A percentile compares a stretch with the other conserved stretches of the same genome.
These are phyloP conservation scores for Ernsta delagoae DNA, from an alignment of 2,888 invertebrate species.

Conservation along the genomic window DNA sequence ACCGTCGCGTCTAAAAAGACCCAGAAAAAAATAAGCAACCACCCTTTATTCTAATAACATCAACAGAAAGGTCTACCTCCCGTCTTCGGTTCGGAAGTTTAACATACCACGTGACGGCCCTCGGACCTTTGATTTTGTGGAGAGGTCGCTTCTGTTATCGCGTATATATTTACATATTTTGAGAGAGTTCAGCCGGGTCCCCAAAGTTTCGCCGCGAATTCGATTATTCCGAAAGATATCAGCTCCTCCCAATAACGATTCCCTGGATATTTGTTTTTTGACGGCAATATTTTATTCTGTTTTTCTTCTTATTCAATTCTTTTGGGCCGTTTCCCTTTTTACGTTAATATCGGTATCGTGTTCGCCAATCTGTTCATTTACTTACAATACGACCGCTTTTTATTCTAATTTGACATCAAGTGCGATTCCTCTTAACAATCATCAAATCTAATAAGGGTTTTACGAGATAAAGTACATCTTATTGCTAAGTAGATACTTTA, in stretches of 20 bases:
- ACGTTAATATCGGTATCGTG: conserved; percentile 37
- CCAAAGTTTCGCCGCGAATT: conserved; percentile 46
- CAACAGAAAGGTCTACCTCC: conserved; percentile 19
- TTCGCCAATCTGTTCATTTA: conserved; percentile 18
- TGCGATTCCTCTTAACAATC: neutral
- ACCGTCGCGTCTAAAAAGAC: neutral
- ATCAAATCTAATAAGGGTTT: neutral
- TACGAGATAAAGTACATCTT: neutral
- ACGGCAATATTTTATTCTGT: conserved; percentile 39
- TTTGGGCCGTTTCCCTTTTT: conserved; percentile 37
- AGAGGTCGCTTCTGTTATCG: conserved; percentile 43
- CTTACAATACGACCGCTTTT: conserved; percentile 4
- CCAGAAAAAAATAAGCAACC: neutral
- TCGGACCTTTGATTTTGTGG: conserved; percentile 41
- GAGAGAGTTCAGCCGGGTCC: conserved; percentile 39
- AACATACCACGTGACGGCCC: conserved; percentile 17
- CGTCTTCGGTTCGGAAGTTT: conserved; percentile 26
- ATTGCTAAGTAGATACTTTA: neutral
- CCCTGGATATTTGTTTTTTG: conserved; percentile 42
- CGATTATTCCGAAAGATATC: conserved; percentile 46
- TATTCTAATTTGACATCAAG: conserved; percentile 19
- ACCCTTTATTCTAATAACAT: conserved; percentile 19
- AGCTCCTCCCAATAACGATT: conserved; percentile 43
- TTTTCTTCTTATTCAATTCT: conserved; percentile 42
- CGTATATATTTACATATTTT: conserved; percentile 49